Evolutionary conservation across 2,888 invertebrate species (phyloP), one percentile per base, ranked within the genome.

Genomic region (Dryococelus australis): DNA sequence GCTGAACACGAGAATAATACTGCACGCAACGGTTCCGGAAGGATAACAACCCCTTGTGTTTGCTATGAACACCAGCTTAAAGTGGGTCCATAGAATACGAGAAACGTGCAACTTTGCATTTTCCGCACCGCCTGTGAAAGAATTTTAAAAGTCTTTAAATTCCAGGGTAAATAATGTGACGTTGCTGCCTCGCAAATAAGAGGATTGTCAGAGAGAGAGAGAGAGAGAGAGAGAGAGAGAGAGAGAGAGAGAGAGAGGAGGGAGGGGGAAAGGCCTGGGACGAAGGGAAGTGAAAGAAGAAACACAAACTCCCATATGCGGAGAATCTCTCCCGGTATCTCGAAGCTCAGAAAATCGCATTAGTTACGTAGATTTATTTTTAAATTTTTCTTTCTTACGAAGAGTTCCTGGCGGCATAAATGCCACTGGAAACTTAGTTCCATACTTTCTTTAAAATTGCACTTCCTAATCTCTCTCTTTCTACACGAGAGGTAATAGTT

Each of bases 311-410:
- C 24, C 65, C 65, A 65, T 65, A 65, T 65, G 65, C 65, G 16
- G n/a, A 65, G n/a, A 65, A 65, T 65, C 65, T 65, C n/a, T 65
- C 20, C 65, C n/a, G 24, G 65, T 47, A 47, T 47, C 47, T 47
- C 47, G 47, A 10, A 65, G 65, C 65, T 65, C 65, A 65, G 65
- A 65, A 65, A 65, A 65, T 65, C 65, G 65, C 65, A 65, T 65
- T 65, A 65, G 65, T 65, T 20, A 65, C 65, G 65, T 65, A 65
- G 65, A 65, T 65, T 65, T 65, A 65, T 65, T 65, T 65, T 65
- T 65, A 65, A 65, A 65, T n/a, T 16, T 24, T 16, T 8, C 65
- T 24, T 65, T 65, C 65, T 65, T 24, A 65, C 24, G 65, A 16
- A 65, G 65, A 65, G 65, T 65, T 65, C 65, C 65, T 65, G 65